Percentiles rank a stretch among this genome's conserved stretches.
These are phyloP conservation scores for Sylvia borin DNA, from an alignment of 2,797 vertebrate genomes.

Conservation along the genomic window DNA sequence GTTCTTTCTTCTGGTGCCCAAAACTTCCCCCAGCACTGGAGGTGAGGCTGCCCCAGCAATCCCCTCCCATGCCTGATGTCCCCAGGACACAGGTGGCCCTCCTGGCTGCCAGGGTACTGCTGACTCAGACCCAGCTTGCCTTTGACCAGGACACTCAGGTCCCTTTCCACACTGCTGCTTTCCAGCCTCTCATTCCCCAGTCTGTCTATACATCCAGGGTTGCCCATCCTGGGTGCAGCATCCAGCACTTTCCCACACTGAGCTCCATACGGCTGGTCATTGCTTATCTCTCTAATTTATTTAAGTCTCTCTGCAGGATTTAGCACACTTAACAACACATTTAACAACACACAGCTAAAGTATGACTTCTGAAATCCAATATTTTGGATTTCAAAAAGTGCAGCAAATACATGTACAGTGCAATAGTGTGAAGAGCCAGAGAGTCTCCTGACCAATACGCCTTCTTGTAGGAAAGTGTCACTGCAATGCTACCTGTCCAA, in stretches of 20 bases:
- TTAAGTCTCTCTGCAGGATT: not conserved
- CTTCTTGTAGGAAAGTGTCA: not conserved
- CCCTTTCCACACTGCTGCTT: not conserved
- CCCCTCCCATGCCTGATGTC: not conserved
- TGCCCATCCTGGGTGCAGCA: not conserved
- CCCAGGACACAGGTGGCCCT: fast-evolving
- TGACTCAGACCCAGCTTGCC: not conserved
- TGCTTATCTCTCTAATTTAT: not conserved
- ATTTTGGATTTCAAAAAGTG: not conserved
- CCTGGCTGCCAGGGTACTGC: not conserved
- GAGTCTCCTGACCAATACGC: not conserved
- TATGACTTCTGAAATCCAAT: not conserved
- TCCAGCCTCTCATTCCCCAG: not conserved
- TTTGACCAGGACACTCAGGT: fast-evolving
- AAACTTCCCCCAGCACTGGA: fast-evolving
- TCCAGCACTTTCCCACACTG: not conserved
- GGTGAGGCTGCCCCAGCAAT: fast-evolving
- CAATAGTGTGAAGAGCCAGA: not conserved
- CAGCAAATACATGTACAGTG: not conserved
- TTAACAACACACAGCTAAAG: not conserved
- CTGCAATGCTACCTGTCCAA: not conserved
- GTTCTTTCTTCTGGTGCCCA: not conserved
- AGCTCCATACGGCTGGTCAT: not conserved
- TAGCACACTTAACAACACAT: not conserved
- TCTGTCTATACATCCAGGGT: fast-evolving